Evolutionary conservation across 2,113 vertebrate species (phyloP).

Genomic region (Prunella himalayana): DNA sequence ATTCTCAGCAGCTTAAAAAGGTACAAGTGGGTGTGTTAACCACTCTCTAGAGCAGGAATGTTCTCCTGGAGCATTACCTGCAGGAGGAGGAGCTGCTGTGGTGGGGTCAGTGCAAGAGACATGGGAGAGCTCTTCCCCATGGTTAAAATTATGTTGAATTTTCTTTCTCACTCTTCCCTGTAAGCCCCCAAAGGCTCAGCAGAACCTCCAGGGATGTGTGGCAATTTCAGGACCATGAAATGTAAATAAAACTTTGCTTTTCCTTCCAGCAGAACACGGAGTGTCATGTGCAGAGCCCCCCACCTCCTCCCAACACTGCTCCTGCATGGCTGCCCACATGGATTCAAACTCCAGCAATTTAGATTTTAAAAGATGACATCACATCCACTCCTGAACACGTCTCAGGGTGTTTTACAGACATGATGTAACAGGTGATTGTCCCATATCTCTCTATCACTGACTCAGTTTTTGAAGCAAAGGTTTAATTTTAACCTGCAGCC

Average conservation of each 20-base stretch:
- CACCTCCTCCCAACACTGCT: not conserved
- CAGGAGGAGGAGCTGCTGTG: not conserved
- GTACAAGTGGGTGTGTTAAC: not conserved
- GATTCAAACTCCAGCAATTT: not conserved
- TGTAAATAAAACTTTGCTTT: not conserved
- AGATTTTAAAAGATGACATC: not conserved
- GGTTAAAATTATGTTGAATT: not conserved
- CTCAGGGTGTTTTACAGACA: not conserved
- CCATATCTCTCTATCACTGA: not conserved
- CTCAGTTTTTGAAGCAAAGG: not conserved
- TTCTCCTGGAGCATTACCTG: not conserved
- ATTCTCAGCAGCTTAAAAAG: not conserved
- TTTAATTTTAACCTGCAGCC: not conserved
- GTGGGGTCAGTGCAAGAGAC: not conserved
- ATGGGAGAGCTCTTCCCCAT: accelerated
- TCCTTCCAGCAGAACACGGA: not conserved
- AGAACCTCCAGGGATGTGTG: not conserved
- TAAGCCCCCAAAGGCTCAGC: not conserved
- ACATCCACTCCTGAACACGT: not conserved
- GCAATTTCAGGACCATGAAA: not conserved
- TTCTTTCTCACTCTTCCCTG: not conserved
- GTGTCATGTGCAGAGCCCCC: not conserved
- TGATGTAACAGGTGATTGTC: not conserved
- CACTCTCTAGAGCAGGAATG: not conserved
- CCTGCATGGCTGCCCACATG: not conserved